Evolutionary conservation across 2,113 vertebrate species (phyloP).

Genomic region (Cromileptes altivelis): DNA sequence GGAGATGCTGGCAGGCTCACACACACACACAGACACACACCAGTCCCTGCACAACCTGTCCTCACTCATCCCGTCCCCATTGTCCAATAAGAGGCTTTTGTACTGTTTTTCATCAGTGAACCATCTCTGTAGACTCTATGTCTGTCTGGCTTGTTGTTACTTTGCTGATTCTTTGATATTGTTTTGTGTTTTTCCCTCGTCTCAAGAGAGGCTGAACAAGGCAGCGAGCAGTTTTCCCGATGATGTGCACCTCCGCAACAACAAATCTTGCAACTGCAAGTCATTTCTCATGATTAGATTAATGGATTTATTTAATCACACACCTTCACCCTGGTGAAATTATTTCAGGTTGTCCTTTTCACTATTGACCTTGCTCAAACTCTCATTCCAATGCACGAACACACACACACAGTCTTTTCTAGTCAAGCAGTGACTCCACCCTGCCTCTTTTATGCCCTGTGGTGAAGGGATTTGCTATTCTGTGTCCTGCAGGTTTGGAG

Average conservation of each 20-base stretch:
- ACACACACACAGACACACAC: slow-evolving; percentile 12
- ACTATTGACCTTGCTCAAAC: neutral
- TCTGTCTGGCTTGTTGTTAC: slow-evolving; percentile 62
- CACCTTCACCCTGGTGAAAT: neutral
- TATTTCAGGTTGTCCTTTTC: neutral
- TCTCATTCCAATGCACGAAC: neutral
- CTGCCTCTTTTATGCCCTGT: neutral
- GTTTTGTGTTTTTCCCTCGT: slow-evolving; percentile 33
- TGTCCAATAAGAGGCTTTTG: slow-evolving; percentile 52
- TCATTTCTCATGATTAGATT: neutral
- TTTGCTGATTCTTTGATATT: slow-evolving; percentile 66
- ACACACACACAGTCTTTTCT: neutral
- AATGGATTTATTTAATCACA: neutral
- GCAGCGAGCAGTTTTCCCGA: slow-evolving; percentile 25
- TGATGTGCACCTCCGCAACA: neutral
- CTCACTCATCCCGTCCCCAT: slow-evolving; percentile 47
- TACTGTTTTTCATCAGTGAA: slow-evolving; percentile 57
- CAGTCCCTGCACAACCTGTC: slow-evolving; percentile 32
- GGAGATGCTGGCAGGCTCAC: slow-evolving; percentile 32
- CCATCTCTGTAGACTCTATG: slow-evolving; percentile 26
- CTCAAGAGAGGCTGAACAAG: slow-evolving; percentile 57
- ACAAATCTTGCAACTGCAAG: neutral
- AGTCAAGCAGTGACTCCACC: neutral
- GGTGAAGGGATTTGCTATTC: slow-evolving; percentile 3
- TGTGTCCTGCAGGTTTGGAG: slow-evolving; percentile 19